phyloP scores from a whole-genome alignment of 2,113 vertebrate genomes.

The Coptodon rendalli region DNA sequence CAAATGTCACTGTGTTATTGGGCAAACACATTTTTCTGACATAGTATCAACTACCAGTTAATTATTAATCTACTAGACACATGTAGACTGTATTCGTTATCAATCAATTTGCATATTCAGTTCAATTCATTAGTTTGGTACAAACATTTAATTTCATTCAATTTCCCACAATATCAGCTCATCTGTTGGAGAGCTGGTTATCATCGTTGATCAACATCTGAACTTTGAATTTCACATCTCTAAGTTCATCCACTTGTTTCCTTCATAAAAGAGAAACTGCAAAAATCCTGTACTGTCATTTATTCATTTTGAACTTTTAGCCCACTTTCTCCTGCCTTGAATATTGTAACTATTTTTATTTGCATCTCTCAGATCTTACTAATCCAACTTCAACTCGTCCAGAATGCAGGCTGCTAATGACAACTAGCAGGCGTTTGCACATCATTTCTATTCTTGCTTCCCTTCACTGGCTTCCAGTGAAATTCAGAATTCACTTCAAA shows the following conservation, averaged over 20 bases:
- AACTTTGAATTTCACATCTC: neutral
- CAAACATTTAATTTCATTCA: neutral
- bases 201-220: neutral
- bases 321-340: fast-evolving
- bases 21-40: fast-evolving
- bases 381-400: neutral
- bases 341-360: neutral
- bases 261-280: neutral
- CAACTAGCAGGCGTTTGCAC: neutral
- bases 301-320: neutral
- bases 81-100: neutral
- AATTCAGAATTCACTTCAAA: neutral
- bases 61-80: neutral
- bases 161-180: neutral
- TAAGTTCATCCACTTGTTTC: neutral
- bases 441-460: neutral
- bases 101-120: fast-evolving
- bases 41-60: neutral
- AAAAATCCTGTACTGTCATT: fast-evolving
- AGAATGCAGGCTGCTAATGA: neutral
- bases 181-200: neutral
- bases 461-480: neutral
- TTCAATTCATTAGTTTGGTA: fast-evolving
- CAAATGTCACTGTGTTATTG: neutral
- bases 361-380: neutral